Percentiles rank a stretch among this genome's conserved stretches.
Evolutionary conservation across 2,888 invertebrate species (phyloP).

Genomic region (Linnaemya vulpina): DNA sequence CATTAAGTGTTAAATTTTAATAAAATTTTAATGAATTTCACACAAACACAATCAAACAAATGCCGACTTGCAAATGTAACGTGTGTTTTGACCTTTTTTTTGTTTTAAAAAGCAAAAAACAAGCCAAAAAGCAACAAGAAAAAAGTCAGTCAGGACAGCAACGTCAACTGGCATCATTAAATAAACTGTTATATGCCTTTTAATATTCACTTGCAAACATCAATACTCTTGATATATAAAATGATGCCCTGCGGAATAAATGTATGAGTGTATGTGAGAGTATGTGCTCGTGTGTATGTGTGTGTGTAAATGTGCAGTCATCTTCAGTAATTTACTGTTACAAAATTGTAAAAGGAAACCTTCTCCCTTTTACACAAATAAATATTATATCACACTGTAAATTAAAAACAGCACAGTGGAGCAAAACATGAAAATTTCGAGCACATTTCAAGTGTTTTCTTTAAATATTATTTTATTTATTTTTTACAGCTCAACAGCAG

Average conservation of each 20-base stretch:
- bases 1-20: slow-evolving; percentile 65
- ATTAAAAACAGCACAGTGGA: neutral
- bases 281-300: neutral
- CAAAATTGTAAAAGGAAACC: slow-evolving; percentile 40
- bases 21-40: slow-evolving; percentile 69
- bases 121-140: neutral
- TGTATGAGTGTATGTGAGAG: neutral
- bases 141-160: slow-evolving; percentile 20
- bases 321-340: slow-evolving; percentile 46
- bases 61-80: slow-evolving; percentile 14
- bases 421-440: neutral
- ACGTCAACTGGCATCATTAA: slow-evolving; percentile 43
- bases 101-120: too few relatives aligned
- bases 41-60: slow-evolving; percentile 38
- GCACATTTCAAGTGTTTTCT: too few relatives aligned
- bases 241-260: neutral
- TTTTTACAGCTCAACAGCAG: too few relatives aligned
- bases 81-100: slow-evolving; percentile 48
- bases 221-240: neutral
- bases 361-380: slow-evolving; percentile 11
- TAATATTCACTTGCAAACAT: neutral
- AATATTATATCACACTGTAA: slow-evolving; percentile 2
- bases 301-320: slow-evolving; percentile 13
- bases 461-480: too few relatives aligned
- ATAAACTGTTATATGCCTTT: slow-evolving; percentile 22